These are phyloP conservation scores for Megatriorchis doriae DNA, from an alignment of 2,113 vertebrate genomes.

Conservation along the genomic window DNA sequence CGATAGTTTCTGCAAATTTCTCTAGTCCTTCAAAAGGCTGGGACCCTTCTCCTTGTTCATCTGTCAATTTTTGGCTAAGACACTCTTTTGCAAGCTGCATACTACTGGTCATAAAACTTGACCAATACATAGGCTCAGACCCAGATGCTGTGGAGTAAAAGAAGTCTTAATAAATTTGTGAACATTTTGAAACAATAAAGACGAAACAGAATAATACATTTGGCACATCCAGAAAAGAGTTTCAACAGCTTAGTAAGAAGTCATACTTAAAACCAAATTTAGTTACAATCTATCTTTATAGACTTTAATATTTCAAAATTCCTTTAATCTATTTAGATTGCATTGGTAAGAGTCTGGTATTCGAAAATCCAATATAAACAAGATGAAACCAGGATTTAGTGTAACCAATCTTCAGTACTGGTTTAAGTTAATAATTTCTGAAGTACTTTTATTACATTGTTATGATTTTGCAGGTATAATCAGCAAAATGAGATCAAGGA, in stretches of 20 bases:
- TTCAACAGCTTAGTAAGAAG: neutral
- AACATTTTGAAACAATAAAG: neutral
- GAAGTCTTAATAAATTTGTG: neutral
- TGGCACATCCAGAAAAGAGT: neutral
- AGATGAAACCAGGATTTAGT: neutral
- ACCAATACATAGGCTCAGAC: conserved; percentile 96
- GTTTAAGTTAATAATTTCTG: neutral
- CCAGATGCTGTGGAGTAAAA: conserved; percentile 80
- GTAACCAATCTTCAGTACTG: neutral
- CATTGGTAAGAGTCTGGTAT: neutral
- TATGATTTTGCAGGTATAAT: neutral
- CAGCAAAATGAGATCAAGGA: neutral
- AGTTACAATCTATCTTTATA: neutral
- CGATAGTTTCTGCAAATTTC: conserved; percentile 98
- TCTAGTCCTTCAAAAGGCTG: conserved; percentile 96
- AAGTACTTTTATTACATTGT: neutral
- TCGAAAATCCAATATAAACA: neutral
- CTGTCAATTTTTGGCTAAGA: conserved; percentile 92
- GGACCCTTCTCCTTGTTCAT: conserved; percentile 92
- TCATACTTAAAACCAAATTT: neutral
- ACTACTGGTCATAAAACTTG: conserved; percentile 98
- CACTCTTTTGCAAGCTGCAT: conserved; percentile 98
- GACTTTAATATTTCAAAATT: neutral
- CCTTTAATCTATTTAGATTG: neutral
- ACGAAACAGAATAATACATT: neutral